Evolutionary conservation across 2,797 vertebrate species (phyloP).

Genomic region (Linurgus olivaceus): DNA sequence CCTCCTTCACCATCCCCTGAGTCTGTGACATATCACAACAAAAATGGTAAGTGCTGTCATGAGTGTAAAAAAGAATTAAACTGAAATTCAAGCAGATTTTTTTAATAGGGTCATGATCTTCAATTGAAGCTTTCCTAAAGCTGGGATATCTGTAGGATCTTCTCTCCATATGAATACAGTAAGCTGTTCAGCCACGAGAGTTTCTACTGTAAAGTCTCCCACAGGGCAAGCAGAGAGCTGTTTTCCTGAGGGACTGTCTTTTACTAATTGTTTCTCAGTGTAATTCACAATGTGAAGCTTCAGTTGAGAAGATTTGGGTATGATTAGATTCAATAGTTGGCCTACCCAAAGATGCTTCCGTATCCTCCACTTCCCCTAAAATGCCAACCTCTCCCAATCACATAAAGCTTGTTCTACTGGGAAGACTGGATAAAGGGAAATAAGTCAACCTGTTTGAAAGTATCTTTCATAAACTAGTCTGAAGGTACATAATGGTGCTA

Average conservation of each 20-base stretch:
- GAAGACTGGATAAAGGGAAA: neutral
- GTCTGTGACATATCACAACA: neutral
- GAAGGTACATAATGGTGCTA: neutral
- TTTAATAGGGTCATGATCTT: neutral
- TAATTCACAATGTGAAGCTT: neutral
- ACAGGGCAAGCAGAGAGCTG: neutral
- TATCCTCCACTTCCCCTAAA: neutral
- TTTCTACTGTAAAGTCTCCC: neutral
- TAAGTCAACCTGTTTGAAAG: neutral
- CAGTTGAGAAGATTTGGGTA: neutral
- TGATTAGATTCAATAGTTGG: neutral
- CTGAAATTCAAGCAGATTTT: neutral
- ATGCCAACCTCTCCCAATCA: neutral
- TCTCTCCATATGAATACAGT: neutral
- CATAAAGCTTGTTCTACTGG: neutral
- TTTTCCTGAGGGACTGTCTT: neutral
- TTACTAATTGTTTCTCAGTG: neutral
- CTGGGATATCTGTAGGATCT: neutral
- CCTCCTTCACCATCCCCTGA: neutral
- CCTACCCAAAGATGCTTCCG: neutral
- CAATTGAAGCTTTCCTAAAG: neutral
- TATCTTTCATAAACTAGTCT: neutral
- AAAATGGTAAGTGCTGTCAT: neutral
- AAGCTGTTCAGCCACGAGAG: neutral
- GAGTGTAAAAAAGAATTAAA: neutral